Conservation (phyloP, 1,140 invertebrate species). For the Drosophila nikananu region DNA sequence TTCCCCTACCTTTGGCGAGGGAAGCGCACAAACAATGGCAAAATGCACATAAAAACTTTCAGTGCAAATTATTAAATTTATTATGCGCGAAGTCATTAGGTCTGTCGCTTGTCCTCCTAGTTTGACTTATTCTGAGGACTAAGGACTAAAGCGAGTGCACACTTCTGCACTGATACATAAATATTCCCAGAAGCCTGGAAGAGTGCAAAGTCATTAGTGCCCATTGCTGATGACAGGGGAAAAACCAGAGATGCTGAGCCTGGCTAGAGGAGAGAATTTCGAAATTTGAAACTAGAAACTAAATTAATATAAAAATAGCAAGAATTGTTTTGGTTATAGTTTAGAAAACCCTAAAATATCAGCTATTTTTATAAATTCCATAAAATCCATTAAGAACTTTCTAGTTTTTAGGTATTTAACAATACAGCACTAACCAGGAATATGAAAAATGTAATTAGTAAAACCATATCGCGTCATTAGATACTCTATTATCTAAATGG, state of each 20-base stretch:
- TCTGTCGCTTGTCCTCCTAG: constrained; percentile 26
- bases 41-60: constrained; percentile 29
- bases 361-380: not conserved
- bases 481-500: not conserved
- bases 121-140: constrained; percentile 31
- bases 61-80: constrained; percentile 60
- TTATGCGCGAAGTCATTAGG: constrained; percentile 60
- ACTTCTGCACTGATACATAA: constrained; percentile 34
- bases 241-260: constrained; percentile 25
- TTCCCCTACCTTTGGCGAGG: constrained; percentile 27
- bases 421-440: not conserved
- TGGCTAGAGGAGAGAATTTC: not conserved
- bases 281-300: not conserved
- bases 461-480: too few species aligned
- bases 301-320: not conserved
- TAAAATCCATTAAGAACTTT: not conserved
- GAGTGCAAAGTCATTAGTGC: constrained; percentile 37
- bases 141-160: constrained; percentile 20
- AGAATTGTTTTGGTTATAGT: too few species aligned
- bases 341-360: not conserved
- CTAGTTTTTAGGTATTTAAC: not conserved
- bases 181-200: constrained; percentile 16
- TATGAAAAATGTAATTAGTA: not conserved
- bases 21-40: constrained; percentile 23
- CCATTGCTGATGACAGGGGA: constrained; percentile 30